Base-by-base conservation (phyloP, 2,113 vertebrate genomes). In the Perca fluviatilis region DNA sequence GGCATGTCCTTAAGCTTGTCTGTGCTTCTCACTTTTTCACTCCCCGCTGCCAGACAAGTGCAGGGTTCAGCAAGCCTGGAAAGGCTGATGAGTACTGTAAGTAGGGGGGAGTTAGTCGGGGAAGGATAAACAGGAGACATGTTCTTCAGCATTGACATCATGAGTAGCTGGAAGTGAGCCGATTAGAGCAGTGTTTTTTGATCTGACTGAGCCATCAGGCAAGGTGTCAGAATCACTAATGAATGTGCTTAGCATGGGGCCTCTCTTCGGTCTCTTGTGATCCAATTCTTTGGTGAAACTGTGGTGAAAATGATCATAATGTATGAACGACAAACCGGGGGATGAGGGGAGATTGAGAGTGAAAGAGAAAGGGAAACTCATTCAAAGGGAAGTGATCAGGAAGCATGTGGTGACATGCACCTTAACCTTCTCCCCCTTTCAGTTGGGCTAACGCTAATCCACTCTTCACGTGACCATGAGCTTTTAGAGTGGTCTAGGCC, bases 361-460 rank as follows among this genome's bases (percentile, higher is more conserved):
- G 72, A 89, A 89, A 84, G 64, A 82, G 81, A 92, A 93, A 88
- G 80, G 77, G 78, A 87, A 88, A 87, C 47, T 54, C 47, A 58
- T 82, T 82, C 50, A 77, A 84, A 84, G 84, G 88, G 90, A 92
- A 90, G 88, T 88, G 84, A 89, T 92, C 84, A 91, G 91, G 90
- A 92, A 92, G 89, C 83, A 58, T 88, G 92, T 83, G 86, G 75
- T 83, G 91, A 85, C 79, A 85, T 75, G 65, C 79, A 83, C 63
- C 47, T 80, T 65, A 76, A 82, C 64, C 80, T 80, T 89, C 89
- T 77, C 89, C 92, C 84, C 75, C 88, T 85, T 88, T 91, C 89
- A 87, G 88, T 91, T 91, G 88, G 86, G 77, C 85, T 83, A 90
- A 86, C 60, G 79, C 87, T 94, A 94, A 94, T 94, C 92, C 92